Base-by-base conservation (phyloP, 1,140 invertebrate genomes). In the Habropoda laboriosa region DNA sequence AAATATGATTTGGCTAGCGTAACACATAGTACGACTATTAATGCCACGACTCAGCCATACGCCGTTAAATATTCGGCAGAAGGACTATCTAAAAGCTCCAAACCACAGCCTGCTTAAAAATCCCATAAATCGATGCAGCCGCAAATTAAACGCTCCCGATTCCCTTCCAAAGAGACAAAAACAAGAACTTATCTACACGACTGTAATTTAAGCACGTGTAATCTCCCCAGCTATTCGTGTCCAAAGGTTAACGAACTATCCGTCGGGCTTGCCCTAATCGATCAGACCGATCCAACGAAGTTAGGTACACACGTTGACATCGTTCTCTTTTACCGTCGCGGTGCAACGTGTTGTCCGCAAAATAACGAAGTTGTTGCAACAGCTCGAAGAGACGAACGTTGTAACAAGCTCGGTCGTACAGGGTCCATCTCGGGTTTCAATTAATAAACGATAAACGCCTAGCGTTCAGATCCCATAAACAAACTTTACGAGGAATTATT, bases 371-470 rank as follows among this genome's bases (percentile, higher is more conserved):
- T 7, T n/a, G 12, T 35, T 5, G 53, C 30, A 16, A 38, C 51
- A 77, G 63, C 67, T 5, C 16, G 30, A 7, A n/a, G 70, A 40
- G 38, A 70, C 49, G 21, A 53, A 77, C 74, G 58, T 58, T 70
- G 74, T 70, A 77, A 70, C 74, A 55, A 77, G 51, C n/a, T 5
- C 10, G 47, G 38, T 21, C 16, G 27, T 45, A 30, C 55, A 61
- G 5, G 42, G 10, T 1, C 18, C 45, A 45, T 68, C 79, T 76
- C 45, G 27, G 32, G 35, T 80, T 77, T 80, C 73, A 80, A 80
- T 80, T 80, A 80, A 77, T 80, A 80, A 80, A 76, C 79, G 72
- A 80, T 80, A 80, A 75, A 80, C 73, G 53, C 47, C 42, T 32
- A 16, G 21, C 24, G 32, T 45, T 60, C n/a, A 16, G 32, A 63